Evolutionary conservation across 2,888 invertebrate species (phyloP).

Genomic region (Drosophila pseudotalamancana): DNA sequence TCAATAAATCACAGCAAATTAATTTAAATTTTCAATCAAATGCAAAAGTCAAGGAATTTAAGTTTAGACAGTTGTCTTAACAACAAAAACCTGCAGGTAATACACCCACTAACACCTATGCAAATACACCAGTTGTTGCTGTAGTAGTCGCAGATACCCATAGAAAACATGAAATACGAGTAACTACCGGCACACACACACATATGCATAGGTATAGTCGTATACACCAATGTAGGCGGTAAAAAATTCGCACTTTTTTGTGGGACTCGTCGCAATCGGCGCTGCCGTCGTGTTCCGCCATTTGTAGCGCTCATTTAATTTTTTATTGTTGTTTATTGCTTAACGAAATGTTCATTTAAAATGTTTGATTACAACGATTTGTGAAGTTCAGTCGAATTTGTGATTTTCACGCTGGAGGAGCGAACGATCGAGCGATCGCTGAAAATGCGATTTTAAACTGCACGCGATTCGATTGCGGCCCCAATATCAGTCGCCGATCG

Average conservation of each 20-base stretch:
- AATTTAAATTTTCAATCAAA: slow-evolving; percentile 36
- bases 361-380: slow-evolving; percentile 81
- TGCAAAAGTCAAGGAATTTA: slow-evolving; percentile 38
- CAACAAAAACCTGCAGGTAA: slow-evolving; percentile 21
- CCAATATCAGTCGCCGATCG: slow-evolving; percentile 28
- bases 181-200: slow-evolving; percentile 19
- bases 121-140: neutral
- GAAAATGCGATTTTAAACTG: slow-evolving; percentile 65
- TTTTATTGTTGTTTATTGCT: slow-evolving; percentile 78
- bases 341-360: slow-evolving; percentile 78
- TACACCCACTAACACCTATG: slow-evolving; percentile 24
- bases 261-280: slow-evolving; percentile 35
- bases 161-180: slow-evolving; percentile 25
- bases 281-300: slow-evolving; percentile 69
- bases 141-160: slow-evolving; percentile 19
- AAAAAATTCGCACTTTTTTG: slow-evolving; percentile 66
- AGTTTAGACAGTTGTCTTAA: slow-evolving; percentile 39
- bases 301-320: slow-evolving; percentile 75
- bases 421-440: slow-evolving; percentile 23
- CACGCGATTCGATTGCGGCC: slow-evolving; percentile 54
- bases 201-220: neutral
- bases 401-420: slow-evolving; percentile 77
- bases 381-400: slow-evolving; percentile 80
- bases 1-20: slow-evolving; percentile 29
- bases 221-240: slow-evolving; percentile 46